phyloP scores from a whole-genome alignment of 2,888 invertebrate genomes.

The Slavum lentiscoides region DNA sequence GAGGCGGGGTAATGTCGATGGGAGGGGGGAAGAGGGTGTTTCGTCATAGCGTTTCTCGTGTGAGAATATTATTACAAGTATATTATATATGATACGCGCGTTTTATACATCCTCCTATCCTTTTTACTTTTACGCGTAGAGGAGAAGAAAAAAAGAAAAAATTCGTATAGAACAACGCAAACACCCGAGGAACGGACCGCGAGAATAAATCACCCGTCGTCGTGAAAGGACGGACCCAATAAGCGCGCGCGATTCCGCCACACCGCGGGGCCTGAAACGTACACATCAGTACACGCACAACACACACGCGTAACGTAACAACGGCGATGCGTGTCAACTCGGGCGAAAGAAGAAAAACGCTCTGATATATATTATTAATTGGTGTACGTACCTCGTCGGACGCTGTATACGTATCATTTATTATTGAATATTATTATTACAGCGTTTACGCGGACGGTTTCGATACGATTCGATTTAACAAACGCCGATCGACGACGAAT shows the following conservation, averaged over 20 bases:
- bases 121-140: too few species aligned
- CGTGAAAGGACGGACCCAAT: slow-evolving; percentile 16
- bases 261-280: background rate
- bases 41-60: background rate
- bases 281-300: too few species aligned
- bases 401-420: too few species aligned
- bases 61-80: background rate
- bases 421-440: background rate
- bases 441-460: background rate
- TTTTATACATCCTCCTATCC: too few species aligned
- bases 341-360: background rate
- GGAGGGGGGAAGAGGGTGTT: background rate
- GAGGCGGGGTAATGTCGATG: too few species aligned
- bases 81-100: background rate
- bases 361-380: slow-evolving; percentile 11
- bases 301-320: background rate
- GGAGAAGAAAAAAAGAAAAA: background rate
- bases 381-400: too few species aligned
- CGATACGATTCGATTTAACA: background rate
- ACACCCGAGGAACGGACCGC: slow-evolving; percentile 35
- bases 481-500: background rate
- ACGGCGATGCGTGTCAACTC: background rate
- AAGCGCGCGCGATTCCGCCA: slow-evolving; percentile 19
- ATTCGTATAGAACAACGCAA: slow-evolving; percentile 3
- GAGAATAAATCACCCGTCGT: slow-evolving; percentile 50